Evolutionary conservation across 92 coral and sea anemone genomes (phyloP).

Genomic region (Virgularia gustaviana): DNA sequence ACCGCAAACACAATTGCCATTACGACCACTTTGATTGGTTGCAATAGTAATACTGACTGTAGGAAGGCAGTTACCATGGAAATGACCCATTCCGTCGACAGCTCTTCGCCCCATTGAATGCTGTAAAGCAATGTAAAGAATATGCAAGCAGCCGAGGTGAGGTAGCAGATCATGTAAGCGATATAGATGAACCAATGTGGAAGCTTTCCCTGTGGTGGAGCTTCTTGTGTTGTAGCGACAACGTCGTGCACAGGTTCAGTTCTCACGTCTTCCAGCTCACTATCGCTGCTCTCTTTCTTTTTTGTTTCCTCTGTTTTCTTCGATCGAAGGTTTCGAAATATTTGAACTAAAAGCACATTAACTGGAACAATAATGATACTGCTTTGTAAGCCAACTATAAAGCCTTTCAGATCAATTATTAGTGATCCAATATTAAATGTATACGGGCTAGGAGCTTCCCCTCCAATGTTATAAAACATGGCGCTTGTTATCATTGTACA

Average conservation of each 20-base stretch:
- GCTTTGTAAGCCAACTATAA: slow-evolving; percentile 79
- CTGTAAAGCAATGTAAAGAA: slow-evolving; percentile 86
- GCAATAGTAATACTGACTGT: slow-evolving; percentile 80
- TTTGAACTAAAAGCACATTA: slow-evolving; percentile 76
- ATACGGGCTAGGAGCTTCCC: slow-evolving; percentile 45
- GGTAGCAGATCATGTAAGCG: slow-evolving; percentile 67
- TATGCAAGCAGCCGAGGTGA: slow-evolving; percentile 58
- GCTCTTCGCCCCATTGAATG: slow-evolving; percentile 78
- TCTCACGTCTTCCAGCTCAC: background rate
- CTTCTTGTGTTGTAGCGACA: slow-evolving; percentile 17
- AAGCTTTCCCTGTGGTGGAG: slow-evolving; percentile 37
- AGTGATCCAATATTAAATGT: slow-evolving; percentile 65
- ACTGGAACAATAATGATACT: slow-evolving; percentile 88
- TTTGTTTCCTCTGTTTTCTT: slow-evolving; percentile 33
- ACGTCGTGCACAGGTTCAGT: slow-evolving; percentile 37
- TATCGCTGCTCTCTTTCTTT: slow-evolving; percentile 38
- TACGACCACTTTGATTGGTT: slow-evolving; percentile 77
- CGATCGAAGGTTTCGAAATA: slow-evolving; percentile 68
- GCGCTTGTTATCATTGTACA: slow-evolving; percentile 83
- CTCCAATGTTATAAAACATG: slow-evolving; percentile 73
- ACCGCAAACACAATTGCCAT: slow-evolving; percentile 73
- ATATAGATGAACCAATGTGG: slow-evolving; percentile 72
- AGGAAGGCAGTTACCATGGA: slow-evolving; percentile 84
- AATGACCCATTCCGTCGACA: slow-evolving; percentile 78
- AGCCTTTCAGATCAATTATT: slow-evolving; percentile 61